phyloP scores from a whole-genome alignment of 1,140 invertebrate species.

The Hestina assimilis region DNA sequence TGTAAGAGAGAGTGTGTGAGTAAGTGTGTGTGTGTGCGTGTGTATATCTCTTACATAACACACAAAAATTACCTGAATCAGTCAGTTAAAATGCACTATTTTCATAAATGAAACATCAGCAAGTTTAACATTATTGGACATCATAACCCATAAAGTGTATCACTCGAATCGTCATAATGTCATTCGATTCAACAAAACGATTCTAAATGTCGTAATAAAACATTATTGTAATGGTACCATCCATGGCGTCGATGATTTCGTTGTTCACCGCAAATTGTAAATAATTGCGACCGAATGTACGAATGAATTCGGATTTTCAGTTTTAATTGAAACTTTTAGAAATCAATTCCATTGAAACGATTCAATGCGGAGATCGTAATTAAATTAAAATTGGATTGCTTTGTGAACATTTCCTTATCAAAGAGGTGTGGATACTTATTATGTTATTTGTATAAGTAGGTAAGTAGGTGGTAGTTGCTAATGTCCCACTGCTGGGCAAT shows the following conservation, averaged over 20 bases:
- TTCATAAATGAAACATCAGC: not conserved
- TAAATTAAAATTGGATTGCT: conserved; percentile 29
- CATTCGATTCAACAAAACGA: conserved; percentile 10
- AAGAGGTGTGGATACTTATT: too few relatives aligned
- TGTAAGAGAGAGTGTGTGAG: too few relatives aligned
- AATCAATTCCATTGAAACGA: conserved; percentile 23
- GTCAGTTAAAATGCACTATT: not conserved
- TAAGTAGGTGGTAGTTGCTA: too few relatives aligned
- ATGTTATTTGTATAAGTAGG: too few relatives aligned
- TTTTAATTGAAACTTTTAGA: conserved; percentile 36
- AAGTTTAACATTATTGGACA: not conserved
- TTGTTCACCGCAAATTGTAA: conserved; percentile 21
- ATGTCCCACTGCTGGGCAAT: too few relatives aligned
- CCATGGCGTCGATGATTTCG: conserved; percentile 18
- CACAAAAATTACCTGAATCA: not conserved
- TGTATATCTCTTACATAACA: not conserved
- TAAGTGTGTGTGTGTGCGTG: too few relatives aligned
- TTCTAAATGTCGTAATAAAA: conserved; percentile 21
- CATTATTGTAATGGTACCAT: conserved; percentile 17
- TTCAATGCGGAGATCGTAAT: conserved; percentile 16
- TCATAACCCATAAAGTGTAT: not conserved
- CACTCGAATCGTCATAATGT: conserved; percentile 7
- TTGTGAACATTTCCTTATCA: conserved; percentile 16
- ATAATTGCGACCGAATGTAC: conserved; percentile 23
- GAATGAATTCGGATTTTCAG: conserved; percentile 23